Conservation (phyloP, 2,113 vertebrate species). For the Nannobrachium achirus region DNA sequence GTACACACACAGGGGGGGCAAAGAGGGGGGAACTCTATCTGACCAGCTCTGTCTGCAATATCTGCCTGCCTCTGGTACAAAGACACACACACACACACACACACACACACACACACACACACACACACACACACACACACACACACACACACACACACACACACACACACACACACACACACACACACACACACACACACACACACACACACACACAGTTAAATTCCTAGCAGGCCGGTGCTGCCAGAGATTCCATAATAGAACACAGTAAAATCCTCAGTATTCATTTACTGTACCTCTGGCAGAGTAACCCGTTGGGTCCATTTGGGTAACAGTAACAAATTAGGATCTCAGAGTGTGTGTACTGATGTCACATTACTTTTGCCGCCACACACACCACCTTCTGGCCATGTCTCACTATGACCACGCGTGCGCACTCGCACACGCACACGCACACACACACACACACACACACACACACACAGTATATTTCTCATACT, state of each 20-base stretch:
- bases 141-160: slow-evolving; percentile 3
- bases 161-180: not conserved
- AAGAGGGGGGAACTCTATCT: slow-evolving; percentile 46
- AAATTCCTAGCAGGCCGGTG: slow-evolving; percentile 53
- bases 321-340: too few relatives aligned
- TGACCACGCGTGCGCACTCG: slow-evolving; percentile 26
- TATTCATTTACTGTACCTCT: too few relatives aligned
- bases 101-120: slow-evolving; percentile 1
- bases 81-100: slow-evolving; percentile 5
- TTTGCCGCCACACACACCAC: slow-evolving; percentile 17
- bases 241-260: slow-evolving; percentile 45
- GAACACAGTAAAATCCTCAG: too few relatives aligned
- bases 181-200: slow-evolving; percentile 14
- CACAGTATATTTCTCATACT: too few relatives aligned
- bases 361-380: slow-evolving; percentile 45
- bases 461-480: not conserved
- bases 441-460: not conserved
- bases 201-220: not conserved
- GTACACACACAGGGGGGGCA: slow-evolving; percentile 37
- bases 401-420: slow-evolving; percentile 41
- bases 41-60: slow-evolving; percentile 25
- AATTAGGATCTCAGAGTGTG: slow-evolving; percentile 34
- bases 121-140: not conserved
- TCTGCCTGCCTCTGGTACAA: not conserved
- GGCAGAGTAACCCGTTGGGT: too few relatives aligned